A percentile compares a stretch with the other conserved stretches of the same genome.
phyloP scores from a whole-genome alignment of 2,888 invertebrate species.

The Hemithea aestivaria region DNA sequence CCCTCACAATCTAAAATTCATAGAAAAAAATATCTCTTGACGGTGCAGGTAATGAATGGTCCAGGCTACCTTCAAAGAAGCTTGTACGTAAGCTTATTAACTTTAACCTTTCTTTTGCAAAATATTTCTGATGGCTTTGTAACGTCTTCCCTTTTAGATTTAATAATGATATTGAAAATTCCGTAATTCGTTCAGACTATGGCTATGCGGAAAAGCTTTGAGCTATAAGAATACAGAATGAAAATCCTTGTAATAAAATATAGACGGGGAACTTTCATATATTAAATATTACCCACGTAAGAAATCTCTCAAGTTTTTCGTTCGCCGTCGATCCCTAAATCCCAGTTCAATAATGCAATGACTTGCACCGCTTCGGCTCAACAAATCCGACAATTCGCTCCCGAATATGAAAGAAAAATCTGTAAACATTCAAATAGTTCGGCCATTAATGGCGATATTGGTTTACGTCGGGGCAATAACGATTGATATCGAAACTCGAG shows the following conservation, averaged over 20 bases:
- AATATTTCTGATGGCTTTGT: slow-evolving; percentile 37
- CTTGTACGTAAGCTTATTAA: slow-evolving; percentile 65
- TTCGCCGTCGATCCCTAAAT: slow-evolving; percentile 14
- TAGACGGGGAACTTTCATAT: neutral
- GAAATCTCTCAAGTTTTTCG: neutral
- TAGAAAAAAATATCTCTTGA: slow-evolving; percentile 50
- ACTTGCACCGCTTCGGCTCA: slow-evolving; percentile 23
- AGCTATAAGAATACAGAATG: slow-evolving; percentile 18
- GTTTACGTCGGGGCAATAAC: slow-evolving; percentile 48
- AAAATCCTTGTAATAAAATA: slow-evolving; percentile 24
- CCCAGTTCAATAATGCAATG: slow-evolving; percentile 27
- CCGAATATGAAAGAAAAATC: slow-evolving; percentile 39
- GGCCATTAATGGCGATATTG: slow-evolving; percentile 54
- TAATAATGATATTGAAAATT: slow-evolving; percentile 34
- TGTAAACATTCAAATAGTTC: slow-evolving; percentile 53
- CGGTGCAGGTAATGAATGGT: slow-evolving; percentile 61
- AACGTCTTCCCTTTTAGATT: slow-evolving; percentile 30
- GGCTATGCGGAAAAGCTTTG: slow-evolving; percentile 5
- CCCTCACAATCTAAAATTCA: slow-evolving; percentile 42
- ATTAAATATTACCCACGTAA: neutral
- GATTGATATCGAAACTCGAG: slow-evolving; percentile 48
- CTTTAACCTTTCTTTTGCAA: slow-evolving; percentile 44
- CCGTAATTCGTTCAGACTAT: slow-evolving; percentile 19
- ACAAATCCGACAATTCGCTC: slow-evolving; percentile 28
- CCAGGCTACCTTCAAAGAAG: slow-evolving; percentile 52